Evolutionary conservation across 2,797 vertebrate genomes (phyloP), one percentile per base, ranked within the genome.

Genomic region (Hydrophis major): DNA sequence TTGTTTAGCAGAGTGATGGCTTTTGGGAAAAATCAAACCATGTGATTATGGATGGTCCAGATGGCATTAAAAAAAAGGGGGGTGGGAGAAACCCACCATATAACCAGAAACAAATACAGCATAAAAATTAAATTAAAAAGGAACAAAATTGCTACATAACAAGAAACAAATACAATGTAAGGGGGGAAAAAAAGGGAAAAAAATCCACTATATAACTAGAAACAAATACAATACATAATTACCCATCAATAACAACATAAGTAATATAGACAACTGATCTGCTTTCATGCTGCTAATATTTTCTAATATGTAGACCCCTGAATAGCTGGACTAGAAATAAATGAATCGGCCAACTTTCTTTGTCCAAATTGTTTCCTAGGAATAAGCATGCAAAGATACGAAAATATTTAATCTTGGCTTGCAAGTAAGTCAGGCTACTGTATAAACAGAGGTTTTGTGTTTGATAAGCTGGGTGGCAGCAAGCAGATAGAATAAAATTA

Each of bases 31-130:
- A 53, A 53, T 53, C 50, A 53, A 83, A 22, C 32, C 6, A 25
- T 83, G 37, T 42, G 18, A 78, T 42, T 42, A 37, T 78, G 37
- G 37, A 22, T 78, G 28, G 63, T 32, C 12, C 13, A 32, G 13
- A 57, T 57, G 12, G 63, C 63, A 69, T 42, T 20, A 3, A 42
- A 78, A 10, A 10, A 10, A 2, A 0, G 1, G 4, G 6, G 18
- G 2, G 4, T 2, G 6, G 6, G 1, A 4, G 8, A 7, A 7
- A 16, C 0, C 7, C 69, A 78, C 3, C 37, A 4, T 37, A 20
- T 78, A 78, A 42, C 18, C 32, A 69, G 66, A 69, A 74, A 37
- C 32, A 74, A 74, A 66, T 14, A 66, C 11, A 66, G 28, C 13
- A n/a, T 28, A 20, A 74, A 32, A 69, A n/a, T 4, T 7, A n/a